Base-by-base conservation (phyloP, 2,888 invertebrate genomes). In the Aromia moschata region DNA sequence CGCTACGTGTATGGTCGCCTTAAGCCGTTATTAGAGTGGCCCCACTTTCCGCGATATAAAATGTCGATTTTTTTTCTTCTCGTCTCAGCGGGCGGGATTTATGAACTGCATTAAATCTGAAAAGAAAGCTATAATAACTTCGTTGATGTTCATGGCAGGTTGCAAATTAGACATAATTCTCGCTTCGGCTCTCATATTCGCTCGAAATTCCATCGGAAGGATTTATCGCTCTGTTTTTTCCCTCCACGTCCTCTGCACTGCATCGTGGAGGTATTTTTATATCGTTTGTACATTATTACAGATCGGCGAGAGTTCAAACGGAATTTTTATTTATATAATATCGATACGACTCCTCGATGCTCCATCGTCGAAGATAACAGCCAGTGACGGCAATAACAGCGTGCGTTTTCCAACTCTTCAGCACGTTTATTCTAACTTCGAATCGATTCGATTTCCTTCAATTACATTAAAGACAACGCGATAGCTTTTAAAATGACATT, bases 51-150 rank as follows among this genome's bases (percentile, higher is more conserved):
- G 12, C 18, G 37, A 36, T 18, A 12, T 36, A 17, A 12, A 12
- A 10, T 38, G 38, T 30, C 25, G 49, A 49, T 25, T 49, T 49
- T 38, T 38, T n/a, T n/a, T n/a, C n/a, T 49, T 15, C 31, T 16
- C 38, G 25, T 38, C 38, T 36, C 38, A 16, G 25, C 37, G 10
- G 25, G 37, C 16, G 20, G 12, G 16, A 49, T 49, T 49, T 49
- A 38, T 49, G 49, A 25, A 40, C 49, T 38, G 38, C 38, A 49
- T 38, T 49, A 49, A 25, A 36, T 25, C 25, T 49, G 38, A 49
- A 49, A 49, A 40, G 49, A 49, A 38, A 40, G 18, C 37, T 38
- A 40, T 49, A 49, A 49, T 49, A 38, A 49, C 49, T 38, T 49
- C 49, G 49, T 38, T 25, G 37, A 38, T 49, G 49, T 40, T 47